Evolutionary conservation across 2,797 vertebrate species (phyloP), one percentile per base, ranked within the genome.

Genomic region (Onychomys torridus): DNA sequence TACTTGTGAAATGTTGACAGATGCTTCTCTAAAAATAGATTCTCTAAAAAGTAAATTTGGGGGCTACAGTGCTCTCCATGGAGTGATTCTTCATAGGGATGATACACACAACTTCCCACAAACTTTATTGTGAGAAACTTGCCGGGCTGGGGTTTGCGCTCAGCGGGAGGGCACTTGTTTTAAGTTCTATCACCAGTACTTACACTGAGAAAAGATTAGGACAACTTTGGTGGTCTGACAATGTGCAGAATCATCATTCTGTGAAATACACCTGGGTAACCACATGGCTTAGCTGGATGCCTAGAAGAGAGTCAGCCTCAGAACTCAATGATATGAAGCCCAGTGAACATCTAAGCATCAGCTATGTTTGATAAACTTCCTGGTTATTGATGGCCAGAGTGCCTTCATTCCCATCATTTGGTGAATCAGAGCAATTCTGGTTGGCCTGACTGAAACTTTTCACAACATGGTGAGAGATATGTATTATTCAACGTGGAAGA

Each of bases 1-100:
- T 91, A 91, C 65, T n/a, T 96, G 7, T 84, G 19, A 88, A 93
- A 91, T 93, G 40, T 57, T 92, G 69, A 93, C 79, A 97, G 75
- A 84, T 84, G 69, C 12, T 91, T 84, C 91, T 49, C 23, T 32
- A 86, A 96, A 96, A 96, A 95, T 37, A 96, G 63, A 78, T 81
- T 93, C 29, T 52, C 52, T 55, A n/a, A 85, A 91, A 83, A 49
- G 13, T 16, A 59, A 59, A 19, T 88, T 17, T 71, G 27, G 82
- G 32, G 83, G 92, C 43, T 32, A 75, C 0, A 40, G 13, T 14
- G 43, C 34, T 2, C 46, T 83, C 13, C 59, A 4, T 23, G 19
- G 12, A 37, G 17, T 52, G 69, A 69, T 59, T 96, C 21, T 59
- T 29, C 19, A 25, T 25, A 55, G 49, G 25, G 21, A 52, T 27